These are phyloP conservation scores for Tupaia tana DNA, from an alignment of 2,113 vertebrate genomes.

Conservation along the genomic window DNA sequence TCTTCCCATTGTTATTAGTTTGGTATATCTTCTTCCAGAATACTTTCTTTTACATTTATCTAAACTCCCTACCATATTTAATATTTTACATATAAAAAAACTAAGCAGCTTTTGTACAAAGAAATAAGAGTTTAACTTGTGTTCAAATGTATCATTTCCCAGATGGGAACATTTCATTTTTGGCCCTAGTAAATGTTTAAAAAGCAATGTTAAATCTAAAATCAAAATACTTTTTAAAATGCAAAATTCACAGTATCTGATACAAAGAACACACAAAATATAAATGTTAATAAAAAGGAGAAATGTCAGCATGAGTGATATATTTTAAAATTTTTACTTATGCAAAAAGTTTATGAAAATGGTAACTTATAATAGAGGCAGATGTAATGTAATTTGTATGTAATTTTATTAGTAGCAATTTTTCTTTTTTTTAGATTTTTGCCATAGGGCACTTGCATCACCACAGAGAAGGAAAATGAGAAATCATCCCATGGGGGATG, in stretches of 20 bases:
- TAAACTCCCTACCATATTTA: conserved; percentile 21
- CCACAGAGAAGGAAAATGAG: too few relatives aligned
- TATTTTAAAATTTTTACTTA: conserved; percentile 51
- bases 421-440: not conserved
- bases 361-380: conserved; percentile 1
- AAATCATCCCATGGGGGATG: too few relatives aligned
- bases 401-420: conserved; percentile 50
- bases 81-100: conserved; percentile 52
- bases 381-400: not conserved
- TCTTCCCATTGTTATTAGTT: not conserved
- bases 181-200: conserved; percentile 19
- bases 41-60: not conserved
- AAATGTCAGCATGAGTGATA: conserved; percentile 38
- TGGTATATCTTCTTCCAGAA: conserved; percentile 13
- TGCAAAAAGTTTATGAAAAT: conserved; percentile 6
- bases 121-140: conserved; percentile 36
- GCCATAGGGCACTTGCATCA: too few relatives aligned
- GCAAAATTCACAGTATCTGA: conserved; percentile 27
- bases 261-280: conserved; percentile 47
- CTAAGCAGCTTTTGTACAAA: conserved; percentile 29
- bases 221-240: conserved; percentile 57
- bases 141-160: conserved; percentile 55
- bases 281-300: conserved; percentile 39
- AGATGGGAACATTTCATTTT: conserved; percentile 52
- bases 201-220: conserved; percentile 49